Evolutionary conservation across 2,888 invertebrate genomes (phyloP).

Genomic region (Ceratothoa steindachneri): DNA sequence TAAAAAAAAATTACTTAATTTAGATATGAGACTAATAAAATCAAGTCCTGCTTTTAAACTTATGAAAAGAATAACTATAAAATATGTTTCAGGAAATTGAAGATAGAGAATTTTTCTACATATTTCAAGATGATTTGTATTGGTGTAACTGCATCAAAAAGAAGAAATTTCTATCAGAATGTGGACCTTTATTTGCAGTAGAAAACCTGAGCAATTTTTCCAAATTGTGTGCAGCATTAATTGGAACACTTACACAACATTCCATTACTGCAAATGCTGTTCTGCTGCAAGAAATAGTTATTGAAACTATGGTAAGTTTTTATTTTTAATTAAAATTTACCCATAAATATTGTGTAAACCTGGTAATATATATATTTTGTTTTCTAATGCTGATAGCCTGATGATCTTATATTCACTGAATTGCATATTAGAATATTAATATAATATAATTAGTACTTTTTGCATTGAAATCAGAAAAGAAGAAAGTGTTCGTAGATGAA

Average conservation of each 20-base stretch:
- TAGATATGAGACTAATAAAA: too few relatives aligned
- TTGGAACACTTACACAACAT: conserved; percentile 37
- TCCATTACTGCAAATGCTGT: conserved; percentile 36
- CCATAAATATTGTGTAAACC: too few relatives aligned
- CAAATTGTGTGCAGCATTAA: conserved; percentile 23
- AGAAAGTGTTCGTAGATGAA: too few relatives aligned
- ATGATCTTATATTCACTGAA: too few relatives aligned
- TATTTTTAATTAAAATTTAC: neutral
- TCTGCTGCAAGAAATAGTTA: conserved; percentile 26
- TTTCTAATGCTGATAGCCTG: too few relatives aligned
- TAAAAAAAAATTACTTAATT: too few relatives aligned
- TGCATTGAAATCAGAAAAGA: too few relatives aligned
- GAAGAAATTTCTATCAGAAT: conserved; percentile 18
- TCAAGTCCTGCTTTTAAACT: too few relatives aligned
- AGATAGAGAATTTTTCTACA: conserved; percentile 19
- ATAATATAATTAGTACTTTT: too few relatives aligned
- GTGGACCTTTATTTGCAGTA: conserved; percentile 21
- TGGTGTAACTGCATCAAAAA: conserved; percentile 24
- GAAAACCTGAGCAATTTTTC: conserved; percentile 30
- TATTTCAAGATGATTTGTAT: conserved; percentile 40
- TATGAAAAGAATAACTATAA: too few relatives aligned
- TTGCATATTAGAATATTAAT: too few relatives aligned
- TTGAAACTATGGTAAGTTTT: neutral
- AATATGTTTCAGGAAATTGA: neutral
- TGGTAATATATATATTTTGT: neutral